These are phyloP conservation scores for Bubo scandiacus DNA, from an alignment of 2,113 vertebrate genomes.

Conservation along the genomic window DNA sequence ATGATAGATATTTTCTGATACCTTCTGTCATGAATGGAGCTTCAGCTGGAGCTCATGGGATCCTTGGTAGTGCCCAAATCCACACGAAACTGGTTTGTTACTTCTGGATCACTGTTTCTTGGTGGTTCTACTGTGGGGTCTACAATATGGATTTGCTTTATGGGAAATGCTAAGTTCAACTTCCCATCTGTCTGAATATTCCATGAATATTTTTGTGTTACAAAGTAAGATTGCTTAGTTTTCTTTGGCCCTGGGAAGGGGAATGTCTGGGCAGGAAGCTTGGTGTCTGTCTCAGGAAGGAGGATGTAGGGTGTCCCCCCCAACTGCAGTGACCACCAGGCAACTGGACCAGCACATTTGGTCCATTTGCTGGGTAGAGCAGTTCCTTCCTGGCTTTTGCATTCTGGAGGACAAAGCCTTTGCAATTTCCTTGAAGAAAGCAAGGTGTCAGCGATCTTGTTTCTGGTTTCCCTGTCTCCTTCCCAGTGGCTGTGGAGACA, in stretches of 20 bases:
- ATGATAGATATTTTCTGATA: not conserved
- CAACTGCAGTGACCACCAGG: fast-evolving
- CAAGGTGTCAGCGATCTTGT: not conserved
- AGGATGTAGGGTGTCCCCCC: fast-evolving
- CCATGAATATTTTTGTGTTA: not conserved
- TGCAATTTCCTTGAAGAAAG: not conserved
- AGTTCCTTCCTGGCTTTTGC: not conserved
- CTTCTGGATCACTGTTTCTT: not conserved
- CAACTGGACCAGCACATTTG: fast-evolving
- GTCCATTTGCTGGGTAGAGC: not conserved
- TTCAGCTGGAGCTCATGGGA: not conserved
- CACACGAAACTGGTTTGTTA: not conserved
- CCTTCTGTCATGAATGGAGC: not conserved
- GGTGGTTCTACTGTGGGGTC: not conserved
- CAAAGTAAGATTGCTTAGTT: not conserved
- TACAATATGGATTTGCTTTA: fast-evolving
- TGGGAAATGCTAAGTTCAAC: not conserved
- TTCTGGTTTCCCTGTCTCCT: not conserved
- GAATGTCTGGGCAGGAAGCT: not conserved
- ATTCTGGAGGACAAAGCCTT: not conserved
- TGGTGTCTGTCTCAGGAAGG: not conserved
- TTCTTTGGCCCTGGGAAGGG: not conserved
- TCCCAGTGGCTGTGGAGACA: fast-evolving
- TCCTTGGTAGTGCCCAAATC: not conserved
- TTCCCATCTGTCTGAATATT: not conserved